Evolutionary conservation across 1,140 invertebrate genomes (phyloP), one percentile per base, ranked within the genome.

Genomic region (Parapsyche elsis): DNA sequence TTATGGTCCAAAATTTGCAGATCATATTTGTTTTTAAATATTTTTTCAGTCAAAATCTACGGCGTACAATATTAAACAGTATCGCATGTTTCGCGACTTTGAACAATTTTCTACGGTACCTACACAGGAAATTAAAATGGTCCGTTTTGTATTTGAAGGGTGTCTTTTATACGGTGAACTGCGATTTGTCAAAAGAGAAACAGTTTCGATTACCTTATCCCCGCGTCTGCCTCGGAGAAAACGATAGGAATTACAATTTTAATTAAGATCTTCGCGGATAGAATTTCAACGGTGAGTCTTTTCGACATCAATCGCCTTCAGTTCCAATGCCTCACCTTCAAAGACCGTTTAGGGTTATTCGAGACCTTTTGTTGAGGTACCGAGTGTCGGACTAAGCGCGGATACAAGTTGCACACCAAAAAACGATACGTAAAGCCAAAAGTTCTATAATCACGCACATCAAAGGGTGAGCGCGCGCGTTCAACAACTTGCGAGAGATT

Each of bases 391-490:
- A 38, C 30, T 7, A 38, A 38, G 30, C 30, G 7, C 30, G 30
- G 30, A 38, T 61, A 19, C 57, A 61, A 61, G 24, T 12, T 19
- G 64, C 24, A 67, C 0, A 21, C 16, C 73, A 57, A 75, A 75
- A 75, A 75, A 59, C 75, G 75, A 77, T 77, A 64, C 75, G 61
- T 64, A 77, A 77, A 64, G 75, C 23, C n/a, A 44, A 77, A 77
- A 77, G 75, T 77, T 77, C 21, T 67, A 77, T 77, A 77, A 77
- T 77, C 75, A 67, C 75, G 75, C 46, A 77, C 75, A 77, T 77
- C 75, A 77, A 77, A 77, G 53, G 53, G 57, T 21, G 75, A 26
- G 75, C 64, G 61, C 30, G 30, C 30, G 30, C 30, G 30, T 38
- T 38, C 30, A 38, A 38, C 75, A 61, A 76, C 19, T 76, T 76